Evolutionary conservation across 2,888 invertebrate species (phyloP), one percentile per base, ranked within the genome.

Genomic region (Cephus runcator): DNA sequence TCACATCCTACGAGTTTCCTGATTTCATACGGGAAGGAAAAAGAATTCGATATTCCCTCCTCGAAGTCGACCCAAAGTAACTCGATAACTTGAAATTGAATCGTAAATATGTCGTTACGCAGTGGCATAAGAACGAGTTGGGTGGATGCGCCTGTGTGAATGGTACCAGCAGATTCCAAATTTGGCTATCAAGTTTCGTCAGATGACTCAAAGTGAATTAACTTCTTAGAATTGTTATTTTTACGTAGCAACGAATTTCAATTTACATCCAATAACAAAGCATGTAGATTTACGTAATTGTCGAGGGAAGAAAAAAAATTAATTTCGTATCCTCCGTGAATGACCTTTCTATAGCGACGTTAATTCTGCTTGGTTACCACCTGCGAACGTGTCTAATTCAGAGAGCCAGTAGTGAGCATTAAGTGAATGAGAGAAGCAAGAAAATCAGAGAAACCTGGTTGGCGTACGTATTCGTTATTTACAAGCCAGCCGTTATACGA

Each of bases 341-440:
- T 56, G 56, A 23, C 77, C 71, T 76, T 76, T 78, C 83, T 80
- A 56, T 76, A 75, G 74, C 33, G 23, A 69, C 78, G 68, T 34
- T 71, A 71, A 33, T 71, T 33, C 15, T 33, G 31, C 71, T n/a
- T 31, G 71, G 33, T 71, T 71, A 34, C 31, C 34, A 31, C 71
- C 34, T 34, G 33, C 34, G 71, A 71, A 71, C 71, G 23, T 71
- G 34, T 31, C 71, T 31, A 71, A 71, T 71, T 34, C 34, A 31
- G 33, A 31, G 71, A 34, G 56, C 23, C 56, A 23, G 23, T 23
- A 23, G 23, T 23, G 23, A 56, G 9, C 56, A 56, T 56, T 56
- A 23, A 56, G 56, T 56, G 56, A 56, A 56, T 56, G 56, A 56
- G 23, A 56, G 23, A 56, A 56, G 56, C 6, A 56, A 56, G 56